These are phyloP conservation scores for Pandemis heparana DNA, from an alignment of 2,888 invertebrate genomes.

Conservation along the genomic window DNA sequence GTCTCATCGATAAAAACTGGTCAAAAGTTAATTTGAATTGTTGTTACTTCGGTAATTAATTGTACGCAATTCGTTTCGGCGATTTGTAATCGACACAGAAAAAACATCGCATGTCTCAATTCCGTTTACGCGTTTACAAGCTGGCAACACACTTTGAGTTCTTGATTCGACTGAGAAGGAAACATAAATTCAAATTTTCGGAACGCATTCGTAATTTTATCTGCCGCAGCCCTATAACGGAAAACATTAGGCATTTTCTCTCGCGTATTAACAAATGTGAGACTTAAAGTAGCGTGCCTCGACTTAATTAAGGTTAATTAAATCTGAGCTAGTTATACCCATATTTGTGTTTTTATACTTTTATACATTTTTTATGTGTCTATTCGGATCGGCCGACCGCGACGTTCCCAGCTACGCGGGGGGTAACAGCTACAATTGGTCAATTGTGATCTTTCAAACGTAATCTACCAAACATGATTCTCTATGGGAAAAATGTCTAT, in stretches of 20 bases:
- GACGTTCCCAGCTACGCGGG: slow-evolving; percentile 46
- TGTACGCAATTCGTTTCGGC: slow-evolving; percentile 25
- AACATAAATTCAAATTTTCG: slow-evolving; percentile 22
- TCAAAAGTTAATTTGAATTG: slow-evolving; percentile 51
- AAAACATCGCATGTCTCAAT: slow-evolving; percentile 30
- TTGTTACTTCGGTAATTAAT: slow-evolving; percentile 46
- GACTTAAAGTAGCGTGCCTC: slow-evolving; percentile 62
- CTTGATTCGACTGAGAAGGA: slow-evolving; percentile 21
- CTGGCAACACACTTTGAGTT: slow-evolving; percentile 16
- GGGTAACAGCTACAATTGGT: slow-evolving; percentile 42
- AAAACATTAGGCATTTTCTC: slow-evolving; percentile 52
- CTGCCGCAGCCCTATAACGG: slow-evolving; percentile 46
- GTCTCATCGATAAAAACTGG: slow-evolving; percentile 40
- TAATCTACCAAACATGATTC: slow-evolving; percentile 26
- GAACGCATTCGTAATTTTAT: slow-evolving; percentile 27
- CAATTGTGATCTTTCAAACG: slow-evolving; percentile 40
- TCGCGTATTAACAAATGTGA: slow-evolving; percentile 62
- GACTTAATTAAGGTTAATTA: slow-evolving; percentile 79
- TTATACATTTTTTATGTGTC: slow-evolving; percentile 40
- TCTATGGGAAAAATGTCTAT: slow-evolving; percentile 14
- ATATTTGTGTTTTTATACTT: slow-evolving; percentile 59
- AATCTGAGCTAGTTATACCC: slow-evolving; percentile 61
- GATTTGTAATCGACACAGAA: slow-evolving; percentile 29
- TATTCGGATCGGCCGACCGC: slow-evolving; percentile 49
- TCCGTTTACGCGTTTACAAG: slow-evolving; percentile 18